Percentiles rank a stretch among this genome's conserved stretches.
Evolutionary conservation across 2,113 vertebrate species (phyloP).

Genomic region (Perca schrenkii): DNA sequence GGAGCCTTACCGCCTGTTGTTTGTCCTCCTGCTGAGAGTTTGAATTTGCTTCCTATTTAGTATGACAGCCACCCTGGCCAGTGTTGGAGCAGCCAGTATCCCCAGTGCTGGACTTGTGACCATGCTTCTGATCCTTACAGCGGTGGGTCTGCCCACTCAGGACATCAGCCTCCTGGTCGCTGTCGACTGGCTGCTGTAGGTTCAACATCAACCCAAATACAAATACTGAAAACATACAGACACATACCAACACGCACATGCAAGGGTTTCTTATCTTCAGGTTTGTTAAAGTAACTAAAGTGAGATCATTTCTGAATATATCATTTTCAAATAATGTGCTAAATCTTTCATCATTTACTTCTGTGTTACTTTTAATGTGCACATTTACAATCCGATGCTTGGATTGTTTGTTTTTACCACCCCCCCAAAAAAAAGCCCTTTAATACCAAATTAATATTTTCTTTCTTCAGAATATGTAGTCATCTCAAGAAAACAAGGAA

Average conservation of each 20-base stretch:
- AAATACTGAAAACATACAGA: not conserved
- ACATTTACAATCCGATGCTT: not conserved
- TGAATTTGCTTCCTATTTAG: constrained; percentile 76
- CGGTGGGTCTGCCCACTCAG: constrained; percentile 95
- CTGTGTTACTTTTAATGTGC: no score
- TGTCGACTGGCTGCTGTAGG: constrained; percentile 98
- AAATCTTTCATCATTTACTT: no score
- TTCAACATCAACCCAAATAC: constrained; percentile 57
- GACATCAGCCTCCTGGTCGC: constrained; percentile 97
- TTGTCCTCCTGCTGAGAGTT: constrained; percentile 22
- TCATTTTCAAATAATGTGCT: not conserved
- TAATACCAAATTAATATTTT: not conserved
- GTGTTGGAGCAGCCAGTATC: constrained; percentile 96
- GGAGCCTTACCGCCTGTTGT: not conserved
- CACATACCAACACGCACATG: not conserved
- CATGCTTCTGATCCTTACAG: constrained; percentile 97
- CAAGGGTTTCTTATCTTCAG: not conserved
- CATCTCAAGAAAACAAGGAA: not conserved
- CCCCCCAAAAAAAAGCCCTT: not conserved
- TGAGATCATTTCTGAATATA: not conserved
- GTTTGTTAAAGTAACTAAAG: not conserved
- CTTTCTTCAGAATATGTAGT: not conserved
- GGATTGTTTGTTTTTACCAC: not conserved
- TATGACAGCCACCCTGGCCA: constrained; percentile 94
- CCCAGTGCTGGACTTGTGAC: constrained; percentile 96